phyloP scores from a whole-genome alignment of 2,888 invertebrate genomes.

The Nomada flava region DNA sequence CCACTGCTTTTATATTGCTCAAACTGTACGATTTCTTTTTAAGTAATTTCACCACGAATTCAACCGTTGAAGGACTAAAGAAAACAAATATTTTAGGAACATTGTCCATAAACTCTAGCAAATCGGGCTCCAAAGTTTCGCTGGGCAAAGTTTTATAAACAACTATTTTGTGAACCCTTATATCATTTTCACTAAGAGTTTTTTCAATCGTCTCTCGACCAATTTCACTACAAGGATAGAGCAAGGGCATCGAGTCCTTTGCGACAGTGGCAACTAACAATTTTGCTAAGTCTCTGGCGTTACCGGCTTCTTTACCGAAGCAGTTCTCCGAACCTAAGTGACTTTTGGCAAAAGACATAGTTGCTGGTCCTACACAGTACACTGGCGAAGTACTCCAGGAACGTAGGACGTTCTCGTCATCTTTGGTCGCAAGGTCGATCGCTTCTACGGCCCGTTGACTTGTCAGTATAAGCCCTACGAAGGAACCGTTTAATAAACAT shows the following conservation, averaged over 20 bases:
- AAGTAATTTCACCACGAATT: constrained; percentile 71
- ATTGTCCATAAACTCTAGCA: constrained; percentile 64
- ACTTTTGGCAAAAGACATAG: constrained; percentile 73
- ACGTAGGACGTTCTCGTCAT: constrained; percentile 58
- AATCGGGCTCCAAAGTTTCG: constrained; percentile 73
- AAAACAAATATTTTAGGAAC: constrained; percentile 76
- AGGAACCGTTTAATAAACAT: background rate
- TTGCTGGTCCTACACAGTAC: constrained; percentile 80
- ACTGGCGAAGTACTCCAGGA: constrained; percentile 74
- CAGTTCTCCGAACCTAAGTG: constrained; percentile 73
- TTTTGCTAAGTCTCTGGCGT: constrained; percentile 77
- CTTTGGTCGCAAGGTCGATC: constrained; percentile 66
- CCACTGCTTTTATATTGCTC: constrained; percentile 73
- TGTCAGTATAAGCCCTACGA: constrained; percentile 80
- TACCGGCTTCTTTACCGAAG: constrained; percentile 77
- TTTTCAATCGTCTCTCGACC: constrained; percentile 78
- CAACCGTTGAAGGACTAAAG: constrained; percentile 81
- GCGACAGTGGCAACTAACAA: constrained; percentile 67
- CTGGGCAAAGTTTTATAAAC: constrained; percentile 78
- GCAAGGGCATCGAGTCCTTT: constrained; percentile 67
- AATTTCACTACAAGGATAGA: constrained; percentile 82
- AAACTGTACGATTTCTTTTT: constrained; percentile 53
- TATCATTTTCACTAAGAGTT: constrained; percentile 65
- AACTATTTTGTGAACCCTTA: constrained; percentile 73
- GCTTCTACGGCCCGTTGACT: constrained; percentile 80